These are phyloP conservation scores for Caerostris extrusa DNA, from an alignment of 1,140 invertebrate species.

Conservation along the genomic window DNA sequence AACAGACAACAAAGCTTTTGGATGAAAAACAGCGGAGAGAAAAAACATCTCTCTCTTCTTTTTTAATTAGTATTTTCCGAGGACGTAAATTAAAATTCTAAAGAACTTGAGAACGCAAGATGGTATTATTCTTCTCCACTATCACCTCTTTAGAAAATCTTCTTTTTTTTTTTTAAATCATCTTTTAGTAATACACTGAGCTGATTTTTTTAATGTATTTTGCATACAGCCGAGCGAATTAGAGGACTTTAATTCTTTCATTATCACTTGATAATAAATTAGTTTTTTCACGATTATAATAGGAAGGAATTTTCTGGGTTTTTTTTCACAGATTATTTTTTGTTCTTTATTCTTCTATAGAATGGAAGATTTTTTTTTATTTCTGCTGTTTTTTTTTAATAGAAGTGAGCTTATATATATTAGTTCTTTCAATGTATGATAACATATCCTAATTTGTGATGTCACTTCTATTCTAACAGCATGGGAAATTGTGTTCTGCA, in stretches of 20 bases:
- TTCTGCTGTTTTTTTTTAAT: background rate
- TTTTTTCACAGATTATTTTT: background rate
- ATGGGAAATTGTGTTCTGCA: background rate
- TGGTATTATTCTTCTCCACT: background rate
- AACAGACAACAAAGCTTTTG: background rate
- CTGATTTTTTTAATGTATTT: background rate
- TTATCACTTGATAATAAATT: slow-evolving; percentile 34
- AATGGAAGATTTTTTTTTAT: background rate
- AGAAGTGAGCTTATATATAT: background rate
- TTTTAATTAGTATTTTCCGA: slow-evolving; percentile 44
- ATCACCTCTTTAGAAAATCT: slow-evolving; percentile 8
- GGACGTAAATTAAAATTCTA: slow-evolving; percentile 36
- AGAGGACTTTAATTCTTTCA: slow-evolving; percentile 27
- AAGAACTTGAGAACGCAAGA: slow-evolving; percentile 3
- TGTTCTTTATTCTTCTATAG: background rate
- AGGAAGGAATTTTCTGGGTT: background rate
- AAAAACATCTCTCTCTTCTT: background rate
- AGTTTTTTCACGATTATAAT: slow-evolving; percentile 3
- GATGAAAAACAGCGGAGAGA: background rate
- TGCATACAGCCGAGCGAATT: background rate
- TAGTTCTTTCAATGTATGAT: background rate
- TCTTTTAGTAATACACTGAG: background rate
- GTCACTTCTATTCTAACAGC: background rate
- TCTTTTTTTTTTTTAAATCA: background rate
- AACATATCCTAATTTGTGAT: slow-evolving; percentile 10